Percentiles rank a stretch among this genome's conserved stretches.
Evolutionary conservation across 2,888 invertebrate species (phyloP).

Genomic region (Parthenolecanium corni): DNA sequence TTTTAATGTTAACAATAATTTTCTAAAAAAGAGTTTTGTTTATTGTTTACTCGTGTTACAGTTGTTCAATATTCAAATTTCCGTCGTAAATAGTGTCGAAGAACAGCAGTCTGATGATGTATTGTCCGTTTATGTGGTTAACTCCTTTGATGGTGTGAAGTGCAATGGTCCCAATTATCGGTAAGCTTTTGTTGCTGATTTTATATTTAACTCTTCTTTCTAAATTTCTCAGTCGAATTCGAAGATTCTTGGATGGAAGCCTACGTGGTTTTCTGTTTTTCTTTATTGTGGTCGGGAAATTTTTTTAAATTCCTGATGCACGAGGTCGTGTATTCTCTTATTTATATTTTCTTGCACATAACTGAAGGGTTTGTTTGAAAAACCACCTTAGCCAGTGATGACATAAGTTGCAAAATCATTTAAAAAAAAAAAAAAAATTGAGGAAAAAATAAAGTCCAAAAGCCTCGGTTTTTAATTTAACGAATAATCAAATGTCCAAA

Average conservation of each 20-base stretch:
- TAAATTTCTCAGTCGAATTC: background rate
- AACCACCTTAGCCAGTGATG: too few species aligned
- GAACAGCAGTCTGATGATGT: background rate
- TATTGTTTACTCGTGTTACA: background rate
- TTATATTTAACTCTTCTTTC: too few species aligned
- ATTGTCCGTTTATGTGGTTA: conserved; percentile 16
- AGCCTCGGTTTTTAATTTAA: too few species aligned
- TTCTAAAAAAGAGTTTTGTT: background rate
- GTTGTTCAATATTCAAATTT: conserved; percentile 14
- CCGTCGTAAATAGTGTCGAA: conserved; percentile 7
- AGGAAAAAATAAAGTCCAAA: too few species aligned
- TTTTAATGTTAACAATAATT: too few species aligned
- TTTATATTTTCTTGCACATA: too few species aligned
- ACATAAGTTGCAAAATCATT: too few species aligned
- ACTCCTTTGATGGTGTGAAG: conserved; percentile 5
- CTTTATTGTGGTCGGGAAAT: background rate
- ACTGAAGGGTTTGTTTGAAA: too few species aligned
- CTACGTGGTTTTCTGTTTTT: background rate
- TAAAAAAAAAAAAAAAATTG: too few species aligned
- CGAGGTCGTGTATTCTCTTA: background rate
- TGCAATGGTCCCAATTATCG: conserved; percentile 8
- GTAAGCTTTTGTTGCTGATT: background rate
- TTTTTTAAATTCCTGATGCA: background rate
- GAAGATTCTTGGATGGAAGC: background rate
- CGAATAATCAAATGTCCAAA: too few species aligned